These are phyloP conservation scores for Caenorhabditis sp. DNA, from an alignment of 2,888 invertebrate genomes.

Conservation along the genomic window DNA sequence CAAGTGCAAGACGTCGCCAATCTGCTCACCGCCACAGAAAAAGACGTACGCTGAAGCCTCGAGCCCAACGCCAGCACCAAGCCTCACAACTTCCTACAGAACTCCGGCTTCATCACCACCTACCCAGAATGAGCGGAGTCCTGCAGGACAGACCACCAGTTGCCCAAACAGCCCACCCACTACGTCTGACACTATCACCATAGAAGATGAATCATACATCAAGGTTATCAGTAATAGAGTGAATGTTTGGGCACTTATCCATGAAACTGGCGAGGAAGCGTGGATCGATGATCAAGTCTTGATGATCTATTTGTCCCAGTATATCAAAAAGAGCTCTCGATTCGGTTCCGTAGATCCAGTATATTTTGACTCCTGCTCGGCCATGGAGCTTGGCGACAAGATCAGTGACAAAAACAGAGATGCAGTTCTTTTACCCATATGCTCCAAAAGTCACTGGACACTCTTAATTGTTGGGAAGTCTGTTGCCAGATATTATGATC, in stretches of 20 bases:
- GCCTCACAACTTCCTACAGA: no score
- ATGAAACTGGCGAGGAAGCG: not conserved
- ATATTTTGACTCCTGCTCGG: not conserved
- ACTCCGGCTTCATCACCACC: no score
- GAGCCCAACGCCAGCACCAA: no score
- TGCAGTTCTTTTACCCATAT: not conserved
- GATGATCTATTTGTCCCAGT: not conserved
- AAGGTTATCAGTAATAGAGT: not conserved
- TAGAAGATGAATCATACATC: no score
- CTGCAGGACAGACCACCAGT: no score
- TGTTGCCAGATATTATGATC: not conserved
- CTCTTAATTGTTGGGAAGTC: not conserved
- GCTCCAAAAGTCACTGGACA: not conserved
- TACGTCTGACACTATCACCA: no score
- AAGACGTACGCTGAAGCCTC: no score
- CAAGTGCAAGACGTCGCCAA: no score
- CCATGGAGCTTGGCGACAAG: not conserved
- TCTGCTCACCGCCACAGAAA: no score
- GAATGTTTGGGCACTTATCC: slow-evolving; percentile 7
- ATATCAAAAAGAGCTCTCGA: not conserved
- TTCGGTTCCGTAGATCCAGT: not conserved
- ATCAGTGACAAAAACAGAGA: not conserved
- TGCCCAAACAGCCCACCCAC: no score
- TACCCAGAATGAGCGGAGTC: no score
- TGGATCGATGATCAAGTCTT: slow-evolving; percentile 3